Conservation (phyloP, 2,113 vertebrate species). For the Spea bombifrons region DNA sequence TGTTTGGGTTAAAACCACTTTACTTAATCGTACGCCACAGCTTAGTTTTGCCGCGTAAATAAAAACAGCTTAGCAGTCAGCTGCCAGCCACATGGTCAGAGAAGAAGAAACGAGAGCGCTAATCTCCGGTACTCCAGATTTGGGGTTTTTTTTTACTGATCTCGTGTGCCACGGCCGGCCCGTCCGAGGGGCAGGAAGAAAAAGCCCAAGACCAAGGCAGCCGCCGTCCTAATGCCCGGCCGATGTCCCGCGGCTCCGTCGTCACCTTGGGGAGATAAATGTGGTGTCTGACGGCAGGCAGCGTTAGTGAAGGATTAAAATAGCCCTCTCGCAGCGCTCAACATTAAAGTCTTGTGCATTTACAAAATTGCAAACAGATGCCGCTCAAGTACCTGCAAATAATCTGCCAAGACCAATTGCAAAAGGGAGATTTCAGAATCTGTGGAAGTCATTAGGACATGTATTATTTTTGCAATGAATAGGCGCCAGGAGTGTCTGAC, state of each 20-base stretch:
- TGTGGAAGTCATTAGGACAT: slow-evolving; percentile 99
- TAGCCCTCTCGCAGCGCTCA: slow-evolving; percentile 87
- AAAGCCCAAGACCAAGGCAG: slow-evolving; percentile 52
- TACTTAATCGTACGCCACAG: slow-evolving; percentile 62
- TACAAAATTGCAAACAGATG: slow-evolving; percentile 99
- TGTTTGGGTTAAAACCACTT: background rate
- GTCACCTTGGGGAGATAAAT: slow-evolving; percentile 77
- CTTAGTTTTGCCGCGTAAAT: slow-evolving; percentile 78
- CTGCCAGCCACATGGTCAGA: slow-evolving; percentile 94
- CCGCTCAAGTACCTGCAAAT: slow-evolving; percentile 99
- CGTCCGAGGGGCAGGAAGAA: slow-evolving; percentile 55
- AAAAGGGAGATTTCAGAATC: slow-evolving; percentile 99
- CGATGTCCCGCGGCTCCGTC: slow-evolving; percentile 76
- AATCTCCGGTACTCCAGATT: slow-evolving; percentile 85
- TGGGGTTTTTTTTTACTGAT: slow-evolving; percentile 79
- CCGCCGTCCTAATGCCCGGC: slow-evolving; percentile 70
- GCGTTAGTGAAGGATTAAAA: slow-evolving; percentile 93
- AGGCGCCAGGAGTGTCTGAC: slow-evolving; percentile 96
- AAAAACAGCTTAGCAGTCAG: slow-evolving; percentile 84
- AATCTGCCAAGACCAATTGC: slow-evolving; percentile 99
- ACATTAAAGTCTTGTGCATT: slow-evolving; percentile 99
- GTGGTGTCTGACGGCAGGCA: slow-evolving; percentile 83
- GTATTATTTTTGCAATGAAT: slow-evolving; percentile 99
- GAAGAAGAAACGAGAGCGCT: slow-evolving; percentile 72
- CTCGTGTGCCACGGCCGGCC: slow-evolving; percentile 72